Evolutionary conservation across 2,888 invertebrate genomes (phyloP).

Genomic region (Macrophya alboannulata): DNA sequence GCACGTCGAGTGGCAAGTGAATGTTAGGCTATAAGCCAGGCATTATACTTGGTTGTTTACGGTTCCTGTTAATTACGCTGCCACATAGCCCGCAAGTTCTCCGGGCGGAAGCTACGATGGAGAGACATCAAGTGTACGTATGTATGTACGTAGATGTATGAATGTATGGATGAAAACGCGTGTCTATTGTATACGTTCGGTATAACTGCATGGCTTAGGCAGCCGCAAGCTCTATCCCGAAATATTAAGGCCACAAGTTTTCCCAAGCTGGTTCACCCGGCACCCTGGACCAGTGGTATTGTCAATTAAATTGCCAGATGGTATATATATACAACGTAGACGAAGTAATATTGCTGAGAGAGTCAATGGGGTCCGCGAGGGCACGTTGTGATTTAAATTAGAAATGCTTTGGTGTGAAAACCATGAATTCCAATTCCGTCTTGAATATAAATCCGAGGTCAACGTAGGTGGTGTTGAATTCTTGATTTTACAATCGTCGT

Average conservation of each 20-base stretch:
- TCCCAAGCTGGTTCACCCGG: slow-evolving; percentile 30
- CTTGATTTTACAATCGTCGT: slow-evolving; percentile 40
- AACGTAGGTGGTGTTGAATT: slow-evolving; percentile 40
- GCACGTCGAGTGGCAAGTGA: slow-evolving; percentile 50
- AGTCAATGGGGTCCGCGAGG: slow-evolving; percentile 46
- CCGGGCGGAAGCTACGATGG: slow-evolving; percentile 38
- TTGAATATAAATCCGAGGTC: slow-evolving; percentile 53
- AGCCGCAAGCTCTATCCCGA: slow-evolving; percentile 27
- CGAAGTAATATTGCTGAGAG: slow-evolving; percentile 42
- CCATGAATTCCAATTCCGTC: slow-evolving; percentile 54
- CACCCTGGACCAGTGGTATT: slow-evolving; percentile 30
- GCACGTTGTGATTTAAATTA: slow-evolving; percentile 54
- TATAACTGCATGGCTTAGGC: slow-evolving; percentile 40
- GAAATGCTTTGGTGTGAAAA: slow-evolving; percentile 47
- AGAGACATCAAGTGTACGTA: slow-evolving; percentile 14
- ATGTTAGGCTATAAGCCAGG: slow-evolving; percentile 43
- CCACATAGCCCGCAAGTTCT: slow-evolving; percentile 48
- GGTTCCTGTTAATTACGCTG: slow-evolving; percentile 52
- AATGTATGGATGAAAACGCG: not conserved
- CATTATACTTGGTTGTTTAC: slow-evolving; percentile 52
- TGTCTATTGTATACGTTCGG: slow-evolving; percentile 19
- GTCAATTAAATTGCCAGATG: slow-evolving; percentile 50
- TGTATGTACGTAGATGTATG: not conserved
- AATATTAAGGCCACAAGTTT: slow-evolving; percentile 48
- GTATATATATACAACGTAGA: not conserved